Conservation (phyloP, 1,140 invertebrate genomes). For the Zophobas atratus region DNA sequence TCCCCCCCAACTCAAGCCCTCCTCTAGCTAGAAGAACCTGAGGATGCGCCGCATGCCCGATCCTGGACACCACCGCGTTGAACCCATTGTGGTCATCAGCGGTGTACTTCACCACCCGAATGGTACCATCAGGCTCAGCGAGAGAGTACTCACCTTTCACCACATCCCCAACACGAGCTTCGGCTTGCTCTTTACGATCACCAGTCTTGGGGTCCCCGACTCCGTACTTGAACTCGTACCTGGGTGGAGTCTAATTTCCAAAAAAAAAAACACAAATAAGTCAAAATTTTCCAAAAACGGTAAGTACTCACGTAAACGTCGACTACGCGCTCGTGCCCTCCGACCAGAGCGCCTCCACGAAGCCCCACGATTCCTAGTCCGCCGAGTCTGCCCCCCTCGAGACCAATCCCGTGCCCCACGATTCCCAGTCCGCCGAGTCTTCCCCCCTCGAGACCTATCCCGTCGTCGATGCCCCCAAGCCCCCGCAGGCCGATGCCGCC, state of each 20-base stretch:
- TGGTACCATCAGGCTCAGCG: constrained; percentile 84
- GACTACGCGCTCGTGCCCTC: constrained; percentile 16
- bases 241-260: constrained; percentile 65
- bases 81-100: constrained; percentile 84
- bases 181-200: constrained; percentile 79
- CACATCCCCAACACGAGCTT: constrained; percentile 77
- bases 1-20: not conserved
- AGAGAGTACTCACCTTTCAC: constrained; percentile 82
- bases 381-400: constrained; percentile 4
- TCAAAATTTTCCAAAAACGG: not conserved
- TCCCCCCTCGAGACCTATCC: not conserved
- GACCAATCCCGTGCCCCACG: constrained; percentile 17
- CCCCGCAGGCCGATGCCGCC: not conserved
- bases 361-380: not conserved
- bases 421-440: not conserved
- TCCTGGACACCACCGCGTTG: constrained; percentile 79
- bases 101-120: constrained; percentile 82
- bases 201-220: constrained; percentile 82
- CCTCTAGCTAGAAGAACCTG: constrained; percentile 2
- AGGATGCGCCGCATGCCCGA: constrained; percentile 17
- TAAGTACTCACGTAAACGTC: constrained; percentile 27
- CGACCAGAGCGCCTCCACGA: not conserved
- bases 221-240: constrained; percentile 75
- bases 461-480: not conserved
- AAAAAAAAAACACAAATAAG: not conserved